A percentile compares a stretch with the other conserved stretches of the same genome.
Evolutionary conservation across 2,113 vertebrate genomes (phyloP).

Genomic region (Ictidomys tridecemlineatus): DNA sequence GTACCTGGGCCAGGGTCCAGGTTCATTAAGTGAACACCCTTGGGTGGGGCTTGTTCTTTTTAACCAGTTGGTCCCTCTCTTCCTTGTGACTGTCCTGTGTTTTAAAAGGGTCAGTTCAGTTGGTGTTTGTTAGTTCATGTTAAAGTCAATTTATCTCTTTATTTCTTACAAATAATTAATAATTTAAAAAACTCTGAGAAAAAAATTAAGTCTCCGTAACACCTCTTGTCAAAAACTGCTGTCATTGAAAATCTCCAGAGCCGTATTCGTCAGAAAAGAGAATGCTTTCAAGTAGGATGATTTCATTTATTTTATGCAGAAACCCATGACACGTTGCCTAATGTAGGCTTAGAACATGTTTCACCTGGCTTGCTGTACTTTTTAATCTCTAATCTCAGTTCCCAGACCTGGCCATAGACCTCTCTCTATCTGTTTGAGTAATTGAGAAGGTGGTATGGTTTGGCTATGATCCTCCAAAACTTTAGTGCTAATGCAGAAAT

Average conservation of each 20-base stretch:
- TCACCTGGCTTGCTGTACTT: not conserved
- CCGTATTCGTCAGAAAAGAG: not conserved
- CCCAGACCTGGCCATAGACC: not conserved
- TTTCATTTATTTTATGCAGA: not conserved
- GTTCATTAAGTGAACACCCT: not conserved
- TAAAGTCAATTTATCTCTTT: not conserved
- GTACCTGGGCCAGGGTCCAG: rapidly evolving
- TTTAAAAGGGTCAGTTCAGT: not conserved
- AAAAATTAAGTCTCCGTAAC: not conserved
- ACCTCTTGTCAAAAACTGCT: not conserved
- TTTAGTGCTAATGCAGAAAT: too few relatives aligned
- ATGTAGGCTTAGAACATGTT: not conserved
- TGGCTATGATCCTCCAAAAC: too few relatives aligned
- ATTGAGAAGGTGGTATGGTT: not conserved
- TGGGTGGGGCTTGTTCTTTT: not conserved
- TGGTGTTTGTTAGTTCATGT: not conserved
- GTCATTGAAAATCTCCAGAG: not conserved
- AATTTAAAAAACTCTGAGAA: not conserved
- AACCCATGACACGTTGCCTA: not conserved
- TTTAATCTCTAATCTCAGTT: not conserved
- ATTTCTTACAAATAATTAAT: constrained; percentile 39
- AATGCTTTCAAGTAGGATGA: not conserved
- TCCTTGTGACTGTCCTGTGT: not conserved
- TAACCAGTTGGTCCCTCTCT: not conserved
- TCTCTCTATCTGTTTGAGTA: not conserved